A percentile compares a stretch with the other conserved stretches of the same genome.
Conservation (phyloP, 2,797 vertebrate species). For the Fistularia tabacaria region DNA sequence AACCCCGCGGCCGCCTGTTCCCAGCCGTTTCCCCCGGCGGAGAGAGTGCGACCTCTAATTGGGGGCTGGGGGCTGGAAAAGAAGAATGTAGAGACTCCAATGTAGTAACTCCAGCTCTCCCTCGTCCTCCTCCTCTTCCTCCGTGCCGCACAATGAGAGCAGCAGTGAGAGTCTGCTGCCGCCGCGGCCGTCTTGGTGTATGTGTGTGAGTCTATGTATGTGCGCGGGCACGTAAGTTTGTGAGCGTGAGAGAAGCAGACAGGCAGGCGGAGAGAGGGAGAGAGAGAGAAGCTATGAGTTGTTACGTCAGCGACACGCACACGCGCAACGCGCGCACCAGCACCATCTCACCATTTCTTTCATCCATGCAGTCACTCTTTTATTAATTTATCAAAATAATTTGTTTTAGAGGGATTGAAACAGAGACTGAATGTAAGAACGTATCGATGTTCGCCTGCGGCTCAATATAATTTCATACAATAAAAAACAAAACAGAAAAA, state of each 20-base stretch:
- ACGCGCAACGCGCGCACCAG: not conserved
- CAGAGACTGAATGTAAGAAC: too few species aligned
- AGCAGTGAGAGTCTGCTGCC: slow-evolving; percentile 53
- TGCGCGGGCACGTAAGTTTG: not conserved
- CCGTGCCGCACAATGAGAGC: slow-evolving; percentile 52
- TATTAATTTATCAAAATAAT: too few species aligned
- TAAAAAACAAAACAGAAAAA: too few species aligned
- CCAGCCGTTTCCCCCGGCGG: slow-evolving; percentile 10
- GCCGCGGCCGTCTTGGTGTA: slow-evolving; percentile 2
- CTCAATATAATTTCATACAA: too few species aligned
- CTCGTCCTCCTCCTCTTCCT: slow-evolving; percentile 42
- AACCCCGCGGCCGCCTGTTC: slow-evolving; percentile 5
- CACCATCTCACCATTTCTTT: not conserved
- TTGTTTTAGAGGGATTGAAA: too few species aligned
- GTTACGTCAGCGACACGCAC: slow-evolving; percentile 58
- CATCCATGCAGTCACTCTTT: not conserved
- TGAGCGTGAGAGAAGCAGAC: slow-evolving; percentile 11
- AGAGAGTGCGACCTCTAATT: slow-evolving; percentile 6
- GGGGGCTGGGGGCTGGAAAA: slow-evolving; percentile 1
- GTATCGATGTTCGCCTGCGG: too few species aligned
- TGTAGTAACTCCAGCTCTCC: slow-evolving; percentile 36
- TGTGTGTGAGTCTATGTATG: slow-evolving; percentile 9
- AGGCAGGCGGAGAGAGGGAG: slow-evolving; percentile 5
- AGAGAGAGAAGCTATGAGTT: slow-evolving; percentile 15
- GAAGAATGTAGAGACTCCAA: not conserved